A percentile compares a stretch with the other conserved stretches of the same genome.
These are phyloP conservation scores for Neopelma chrysocephalum DNA, from an alignment of 2,797 vertebrate genomes.

Conservation along the genomic window DNA sequence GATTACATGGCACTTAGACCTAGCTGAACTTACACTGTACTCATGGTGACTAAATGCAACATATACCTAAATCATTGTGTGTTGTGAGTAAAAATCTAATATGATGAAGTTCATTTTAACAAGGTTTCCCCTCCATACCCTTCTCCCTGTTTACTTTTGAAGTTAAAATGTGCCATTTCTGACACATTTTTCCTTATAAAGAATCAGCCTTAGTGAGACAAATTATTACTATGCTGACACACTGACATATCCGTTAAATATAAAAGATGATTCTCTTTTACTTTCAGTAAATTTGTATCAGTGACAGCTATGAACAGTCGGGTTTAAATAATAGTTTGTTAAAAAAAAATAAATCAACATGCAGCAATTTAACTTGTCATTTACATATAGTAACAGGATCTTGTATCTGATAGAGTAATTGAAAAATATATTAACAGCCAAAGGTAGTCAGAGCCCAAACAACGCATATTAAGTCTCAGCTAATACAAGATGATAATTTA, in stretches of 20 bases:
- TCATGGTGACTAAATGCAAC: not conserved
- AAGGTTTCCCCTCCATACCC: not conserved
- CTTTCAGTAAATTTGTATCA: constrained; percentile 22
- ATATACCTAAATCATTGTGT: not conserved
- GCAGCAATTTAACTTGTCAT: constrained; percentile 38
- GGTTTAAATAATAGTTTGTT: constrained; percentile 48
- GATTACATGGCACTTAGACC: not conserved
- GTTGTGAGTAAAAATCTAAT: not conserved
- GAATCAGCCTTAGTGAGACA: constrained; percentile 10
- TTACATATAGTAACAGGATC: constrained; percentile 32
- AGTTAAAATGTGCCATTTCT: constrained; percentile 47
- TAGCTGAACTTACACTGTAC: not conserved
- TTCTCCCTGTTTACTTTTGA: not conserved
- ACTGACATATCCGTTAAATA: constrained; percentile 46
- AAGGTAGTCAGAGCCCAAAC: constrained; percentile 39
- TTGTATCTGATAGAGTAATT: constrained; percentile 41
- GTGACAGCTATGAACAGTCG: constrained; percentile 41
- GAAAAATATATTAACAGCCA: constrained; percentile 14
- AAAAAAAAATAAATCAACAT: constrained; percentile 55
- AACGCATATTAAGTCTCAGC: constrained; percentile 4
- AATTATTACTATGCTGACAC: constrained; percentile 47
- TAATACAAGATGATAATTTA: constrained; percentile 41
- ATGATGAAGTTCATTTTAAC: not conserved
- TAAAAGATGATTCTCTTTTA: constrained; percentile 41
- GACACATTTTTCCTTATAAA: constrained; percentile 52